These are phyloP conservation scores for Zele albiditarsus DNA, from an alignment of 2,888 invertebrate genomes.

Conservation along the genomic window DNA sequence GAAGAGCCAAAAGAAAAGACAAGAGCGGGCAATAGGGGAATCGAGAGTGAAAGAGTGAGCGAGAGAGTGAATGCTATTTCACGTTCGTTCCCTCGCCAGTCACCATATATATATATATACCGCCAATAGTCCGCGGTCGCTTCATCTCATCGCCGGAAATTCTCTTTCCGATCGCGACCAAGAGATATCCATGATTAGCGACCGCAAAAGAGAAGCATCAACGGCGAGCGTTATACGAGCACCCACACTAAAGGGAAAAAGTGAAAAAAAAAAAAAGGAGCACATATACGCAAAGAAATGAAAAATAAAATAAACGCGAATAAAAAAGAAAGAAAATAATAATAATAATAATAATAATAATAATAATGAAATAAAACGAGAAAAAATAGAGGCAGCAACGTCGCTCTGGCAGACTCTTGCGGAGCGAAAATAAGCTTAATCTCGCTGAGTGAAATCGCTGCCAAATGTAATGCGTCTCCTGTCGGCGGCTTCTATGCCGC, in stretches of 20 bases:
- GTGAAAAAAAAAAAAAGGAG: not conserved
- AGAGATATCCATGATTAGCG: conserved; percentile 56
- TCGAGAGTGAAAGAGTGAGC: not conserved
- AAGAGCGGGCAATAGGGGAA: not conserved
- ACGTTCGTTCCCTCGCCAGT: not conserved
- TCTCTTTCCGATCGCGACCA: conserved; percentile 50
- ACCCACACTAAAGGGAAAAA: not conserved
- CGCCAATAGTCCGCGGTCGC: not conserved
- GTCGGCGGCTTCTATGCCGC: conserved; percentile 24
- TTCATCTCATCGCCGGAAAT: conserved; percentile 45
- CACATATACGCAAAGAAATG: conserved; percentile 22
- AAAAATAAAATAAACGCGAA: conserved; percentile 1
- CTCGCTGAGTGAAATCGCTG: conserved; percentile 70
- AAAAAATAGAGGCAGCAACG: conserved; percentile 33
- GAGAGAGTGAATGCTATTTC: not conserved
- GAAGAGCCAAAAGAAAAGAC: not conserved
- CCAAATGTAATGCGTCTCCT: conserved; percentile 70
- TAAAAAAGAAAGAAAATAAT: not conserved
- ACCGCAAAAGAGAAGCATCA: conserved; percentile 21
- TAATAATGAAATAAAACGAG: conserved; percentile 3
- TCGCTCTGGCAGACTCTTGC: conserved; percentile 57
- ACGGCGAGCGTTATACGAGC: not conserved
- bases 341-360: too few relatives aligned
- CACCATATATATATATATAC: not conserved
- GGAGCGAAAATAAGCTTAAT: conserved; percentile 71